phyloP scores from a whole-genome alignment of 2,113 vertebrate genomes.

The Rafetus swinhoei region DNA sequence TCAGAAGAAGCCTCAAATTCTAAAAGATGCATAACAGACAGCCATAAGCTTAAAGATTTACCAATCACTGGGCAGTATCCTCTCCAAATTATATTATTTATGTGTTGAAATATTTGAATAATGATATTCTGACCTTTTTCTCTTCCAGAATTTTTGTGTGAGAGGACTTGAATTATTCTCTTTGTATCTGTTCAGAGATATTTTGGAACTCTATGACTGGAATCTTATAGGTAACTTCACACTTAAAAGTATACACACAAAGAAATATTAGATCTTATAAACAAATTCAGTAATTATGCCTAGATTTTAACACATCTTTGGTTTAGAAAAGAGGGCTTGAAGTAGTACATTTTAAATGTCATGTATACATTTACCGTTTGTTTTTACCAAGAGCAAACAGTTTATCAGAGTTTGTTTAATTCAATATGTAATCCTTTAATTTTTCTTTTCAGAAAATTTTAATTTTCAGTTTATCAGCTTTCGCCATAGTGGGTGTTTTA shows the following conservation, averaged over 20 bases:
- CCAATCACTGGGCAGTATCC: not conserved
- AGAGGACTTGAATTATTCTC: slow-evolving; percentile 94
- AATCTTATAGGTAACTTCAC: slow-evolving; percentile 90
- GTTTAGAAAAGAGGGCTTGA: not conserved
- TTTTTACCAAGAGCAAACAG: not conserved
- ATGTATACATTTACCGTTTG: not conserved
- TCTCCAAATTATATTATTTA: not conserved
- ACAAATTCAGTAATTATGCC: not conserved
- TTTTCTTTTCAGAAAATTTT: no score
- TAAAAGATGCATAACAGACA: not conserved
- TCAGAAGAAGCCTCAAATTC: not conserved
- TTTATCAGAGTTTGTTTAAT: not conserved
- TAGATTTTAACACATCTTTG: not conserved
- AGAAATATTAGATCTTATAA: not conserved
- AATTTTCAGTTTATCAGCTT: no score
- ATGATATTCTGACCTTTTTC: slow-evolving; percentile 19
- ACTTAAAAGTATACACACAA: fast-evolving
- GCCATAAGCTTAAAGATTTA: not conserved
- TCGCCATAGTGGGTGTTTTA: not conserved
- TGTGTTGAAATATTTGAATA: not conserved
- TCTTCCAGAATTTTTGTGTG: slow-evolving; percentile 93
- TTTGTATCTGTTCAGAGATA: slow-evolving; percentile 93
- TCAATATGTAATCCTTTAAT: not conserved
- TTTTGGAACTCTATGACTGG: slow-evolving; percentile 98
- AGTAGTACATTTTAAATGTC: not conserved